These are phyloP conservation scores for Drosophila borborema DNA, from an alignment of 2,888 invertebrate genomes.

Conservation along the genomic window DNA sequence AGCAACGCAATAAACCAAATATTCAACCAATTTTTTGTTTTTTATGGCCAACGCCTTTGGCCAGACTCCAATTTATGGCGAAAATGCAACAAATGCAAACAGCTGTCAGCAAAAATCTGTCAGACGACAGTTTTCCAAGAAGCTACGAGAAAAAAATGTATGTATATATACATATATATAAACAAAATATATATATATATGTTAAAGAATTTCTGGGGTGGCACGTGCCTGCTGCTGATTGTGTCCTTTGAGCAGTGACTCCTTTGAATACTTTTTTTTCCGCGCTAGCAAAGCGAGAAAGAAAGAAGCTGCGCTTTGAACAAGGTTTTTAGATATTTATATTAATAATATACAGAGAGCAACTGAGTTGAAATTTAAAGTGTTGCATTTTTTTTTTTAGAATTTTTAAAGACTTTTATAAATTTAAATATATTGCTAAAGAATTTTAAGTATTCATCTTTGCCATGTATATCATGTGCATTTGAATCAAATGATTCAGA, in stretches of 20 bases:
- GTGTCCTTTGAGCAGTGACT: slow-evolving; percentile 4
- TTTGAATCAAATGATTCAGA: not conserved
- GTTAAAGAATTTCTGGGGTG: not conserved
- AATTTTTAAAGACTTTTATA: not conserved
- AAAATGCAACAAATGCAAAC: slow-evolving; percentile 7
- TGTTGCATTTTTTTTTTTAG: not conserved
- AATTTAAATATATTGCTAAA: not conserved
- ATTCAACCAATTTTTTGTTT: slow-evolving; percentile 40
- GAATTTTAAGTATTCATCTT: not conserved
- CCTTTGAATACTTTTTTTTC: not conserved
- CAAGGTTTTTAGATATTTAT: not conserved
- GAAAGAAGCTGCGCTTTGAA: not conserved
- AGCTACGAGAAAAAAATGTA: not conserved
- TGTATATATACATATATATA: not conserved
- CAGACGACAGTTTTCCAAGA: not conserved
- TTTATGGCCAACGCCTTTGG: slow-evolving; percentile 35
- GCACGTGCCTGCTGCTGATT: slow-evolving; percentile 6
- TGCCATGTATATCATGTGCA: not conserved
- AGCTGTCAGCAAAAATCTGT: slow-evolving; percentile 8
- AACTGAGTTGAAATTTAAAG: not conserved
- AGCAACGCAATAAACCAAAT: slow-evolving; percentile 33
- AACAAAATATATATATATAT: not conserved
- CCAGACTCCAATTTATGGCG: slow-evolving; percentile 30
- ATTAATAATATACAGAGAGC: not conserved
- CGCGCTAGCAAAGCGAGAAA: not conserved